Evolutionary conservation across 2,797 vertebrate species (phyloP).

Genomic region (Gypaetus barbatus): DNA sequence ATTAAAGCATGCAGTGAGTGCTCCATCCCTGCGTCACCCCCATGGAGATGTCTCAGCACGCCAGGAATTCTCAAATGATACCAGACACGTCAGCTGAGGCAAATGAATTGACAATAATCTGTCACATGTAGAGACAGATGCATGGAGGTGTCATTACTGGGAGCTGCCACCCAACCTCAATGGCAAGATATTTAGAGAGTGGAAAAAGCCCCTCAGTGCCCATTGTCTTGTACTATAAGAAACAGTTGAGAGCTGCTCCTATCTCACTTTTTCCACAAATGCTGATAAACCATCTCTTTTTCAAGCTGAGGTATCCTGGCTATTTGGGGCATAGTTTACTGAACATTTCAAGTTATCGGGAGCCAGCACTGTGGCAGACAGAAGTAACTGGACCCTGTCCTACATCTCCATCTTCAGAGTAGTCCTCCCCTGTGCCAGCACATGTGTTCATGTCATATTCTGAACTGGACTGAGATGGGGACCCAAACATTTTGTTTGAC

Average conservation of each 20-base stretch:
- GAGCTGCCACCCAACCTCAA: background rate
- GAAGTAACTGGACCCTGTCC: background rate
- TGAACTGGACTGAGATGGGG: background rate
- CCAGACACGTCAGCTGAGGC: background rate
- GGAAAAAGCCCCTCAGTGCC: background rate
- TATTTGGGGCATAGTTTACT: background rate
- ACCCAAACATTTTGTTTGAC: background rate
- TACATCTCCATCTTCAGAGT: background rate
- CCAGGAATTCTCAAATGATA: background rate
- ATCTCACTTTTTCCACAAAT: background rate
- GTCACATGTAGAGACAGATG: background rate
- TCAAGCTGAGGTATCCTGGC: background rate
- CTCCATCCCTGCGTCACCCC: background rate
- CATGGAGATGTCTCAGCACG: background rate
- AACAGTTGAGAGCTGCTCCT: background rate
- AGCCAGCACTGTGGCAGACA: background rate
- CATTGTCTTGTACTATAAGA: background rate
- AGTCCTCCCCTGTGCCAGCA: background rate
- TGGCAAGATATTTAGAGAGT: background rate
- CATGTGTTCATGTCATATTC: background rate
- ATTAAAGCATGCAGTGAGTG: background rate
- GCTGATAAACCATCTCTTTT: background rate
- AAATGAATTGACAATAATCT: fast-evolving
- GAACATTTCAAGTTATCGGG: background rate
- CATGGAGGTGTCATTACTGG: background rate